Conservation (phyloP, 2,797 vertebrate species). For the Leucoraja ocellata region DNA sequence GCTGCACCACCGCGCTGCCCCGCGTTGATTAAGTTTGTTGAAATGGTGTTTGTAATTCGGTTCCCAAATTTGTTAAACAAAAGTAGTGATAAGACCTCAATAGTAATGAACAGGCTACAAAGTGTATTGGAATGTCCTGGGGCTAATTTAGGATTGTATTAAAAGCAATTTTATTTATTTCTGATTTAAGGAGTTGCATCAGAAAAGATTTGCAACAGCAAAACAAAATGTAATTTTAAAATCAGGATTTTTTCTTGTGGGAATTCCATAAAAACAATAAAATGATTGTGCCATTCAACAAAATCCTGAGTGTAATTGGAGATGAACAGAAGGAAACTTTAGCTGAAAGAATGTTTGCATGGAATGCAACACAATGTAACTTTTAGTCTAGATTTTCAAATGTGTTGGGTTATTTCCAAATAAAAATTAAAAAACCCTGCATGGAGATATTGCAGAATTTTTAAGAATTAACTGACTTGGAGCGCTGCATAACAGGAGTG, state of each 20-base stretch:
- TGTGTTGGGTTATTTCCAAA: not conserved
- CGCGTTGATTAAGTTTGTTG: not conserved
- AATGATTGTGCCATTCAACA: not conserved
- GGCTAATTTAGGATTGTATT: too few species aligned
- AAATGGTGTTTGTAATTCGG: not conserved
- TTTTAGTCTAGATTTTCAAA: conserved; percentile 2
- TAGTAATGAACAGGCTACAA: not conserved
- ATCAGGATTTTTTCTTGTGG: not conserved
- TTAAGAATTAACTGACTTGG: not conserved
- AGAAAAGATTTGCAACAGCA: too few species aligned
- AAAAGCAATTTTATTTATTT: not conserved
- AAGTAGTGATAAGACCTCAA: not conserved
- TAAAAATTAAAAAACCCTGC: not conserved
- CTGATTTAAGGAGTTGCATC: not conserved
- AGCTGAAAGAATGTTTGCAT: not conserved
- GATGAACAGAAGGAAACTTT: not conserved
- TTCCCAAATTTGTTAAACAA: not conserved
- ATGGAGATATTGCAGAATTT: not conserved
- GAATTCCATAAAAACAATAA: not conserved
- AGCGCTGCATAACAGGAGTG: not conserved
- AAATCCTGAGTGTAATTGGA: not conserved
- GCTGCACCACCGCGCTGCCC: too few species aligned
- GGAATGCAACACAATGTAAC: not conserved
- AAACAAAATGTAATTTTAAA: not conserved
- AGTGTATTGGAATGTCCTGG: not conserved